These are phyloP conservation scores for Tragelaphus scriptus DNA, from an alignment of 2,113 vertebrate genomes.

Conservation along the genomic window DNA sequence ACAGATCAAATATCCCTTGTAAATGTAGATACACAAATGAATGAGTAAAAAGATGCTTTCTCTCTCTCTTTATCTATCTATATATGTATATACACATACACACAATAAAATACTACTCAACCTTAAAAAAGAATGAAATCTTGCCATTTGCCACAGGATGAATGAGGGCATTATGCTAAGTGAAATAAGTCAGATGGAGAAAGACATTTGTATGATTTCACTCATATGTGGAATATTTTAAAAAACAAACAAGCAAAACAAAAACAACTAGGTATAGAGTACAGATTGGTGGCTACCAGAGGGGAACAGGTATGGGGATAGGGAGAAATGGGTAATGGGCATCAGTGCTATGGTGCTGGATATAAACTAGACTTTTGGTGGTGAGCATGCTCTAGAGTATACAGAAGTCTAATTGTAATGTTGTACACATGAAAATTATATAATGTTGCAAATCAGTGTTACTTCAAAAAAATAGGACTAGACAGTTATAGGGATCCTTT, in stretches of 20 bases:
- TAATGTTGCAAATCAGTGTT: background rate
- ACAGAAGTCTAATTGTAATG: background rate
- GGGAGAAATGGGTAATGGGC: background rate
- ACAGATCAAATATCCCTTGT: background rate
- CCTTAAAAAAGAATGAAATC: background rate
- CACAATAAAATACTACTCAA: background rate
- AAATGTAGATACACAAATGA: background rate
- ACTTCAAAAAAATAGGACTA: background rate
- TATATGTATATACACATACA: background rate
- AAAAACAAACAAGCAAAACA: background rate
- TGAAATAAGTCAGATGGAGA: background rate
- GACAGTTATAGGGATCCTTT: background rate
- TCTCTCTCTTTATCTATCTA: background rate
- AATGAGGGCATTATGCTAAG: background rate
- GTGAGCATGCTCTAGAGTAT: background rate
- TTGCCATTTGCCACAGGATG: background rate
- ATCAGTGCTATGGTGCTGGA: background rate
- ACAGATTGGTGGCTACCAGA: background rate
- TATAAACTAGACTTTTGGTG: background rate
- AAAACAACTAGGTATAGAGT: background rate
- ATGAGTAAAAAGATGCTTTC: background rate
- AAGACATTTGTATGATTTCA: background rate
- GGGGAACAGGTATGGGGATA: background rate
- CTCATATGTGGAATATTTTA: background rate
- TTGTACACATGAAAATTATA: background rate